Evolutionary conservation across 2,113 vertebrate species (phyloP).

Genomic region (Chaetodon auriga): DNA sequence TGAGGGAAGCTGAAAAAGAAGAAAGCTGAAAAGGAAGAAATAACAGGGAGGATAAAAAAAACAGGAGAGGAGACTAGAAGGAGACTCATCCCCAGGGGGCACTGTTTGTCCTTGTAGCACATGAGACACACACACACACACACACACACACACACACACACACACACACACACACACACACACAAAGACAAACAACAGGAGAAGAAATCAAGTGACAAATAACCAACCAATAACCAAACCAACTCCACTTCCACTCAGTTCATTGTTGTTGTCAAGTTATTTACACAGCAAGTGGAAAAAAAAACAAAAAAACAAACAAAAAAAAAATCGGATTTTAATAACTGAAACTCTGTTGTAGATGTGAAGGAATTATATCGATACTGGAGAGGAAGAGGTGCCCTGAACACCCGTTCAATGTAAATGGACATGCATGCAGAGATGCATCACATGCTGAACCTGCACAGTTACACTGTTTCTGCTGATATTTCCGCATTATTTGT

Average conservation of each 20-base stretch:
- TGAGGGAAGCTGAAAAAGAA: neutral
- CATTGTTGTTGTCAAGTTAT: constrained; percentile 15
- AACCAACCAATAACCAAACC: neutral
- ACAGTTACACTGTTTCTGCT: neutral
- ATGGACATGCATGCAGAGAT: neutral
- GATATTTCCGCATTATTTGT: neutral
- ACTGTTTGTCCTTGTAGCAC: constrained; percentile 80
- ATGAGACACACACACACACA: neutral
- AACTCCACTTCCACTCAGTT: constrained; percentile 10
- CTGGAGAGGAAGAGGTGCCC: neutral
- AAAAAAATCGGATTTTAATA: neutral
- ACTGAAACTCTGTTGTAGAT: neutral
- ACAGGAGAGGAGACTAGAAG: constrained; percentile 39
- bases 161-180: constrained; percentile 8
- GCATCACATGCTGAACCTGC: neutral
- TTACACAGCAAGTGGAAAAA: neutral
- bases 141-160: constrained; percentile 6
- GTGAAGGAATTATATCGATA: neutral
- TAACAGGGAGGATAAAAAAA: neutral
- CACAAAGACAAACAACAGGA: neutral
- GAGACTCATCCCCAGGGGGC: constrained; percentile 83
- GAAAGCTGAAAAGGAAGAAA: constrained; percentile 2
- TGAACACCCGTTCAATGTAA: neutral
- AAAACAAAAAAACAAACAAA: too few relatives aligned
- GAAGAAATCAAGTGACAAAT: constrained; percentile 3